phyloP scores from a whole-genome alignment of 2,888 invertebrate species.

The Piscicola geometra region DNA sequence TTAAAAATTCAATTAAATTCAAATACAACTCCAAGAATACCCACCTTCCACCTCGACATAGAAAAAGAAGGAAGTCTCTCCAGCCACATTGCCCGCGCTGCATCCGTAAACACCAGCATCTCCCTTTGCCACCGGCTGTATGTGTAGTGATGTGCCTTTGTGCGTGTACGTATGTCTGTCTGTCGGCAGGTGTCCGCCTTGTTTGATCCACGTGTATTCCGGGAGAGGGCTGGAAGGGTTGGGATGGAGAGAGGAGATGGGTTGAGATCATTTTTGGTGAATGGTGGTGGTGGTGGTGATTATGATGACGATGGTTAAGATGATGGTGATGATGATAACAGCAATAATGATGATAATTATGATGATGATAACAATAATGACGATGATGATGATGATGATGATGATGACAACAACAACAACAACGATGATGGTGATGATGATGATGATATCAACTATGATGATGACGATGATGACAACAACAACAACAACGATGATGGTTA shows the following conservation, averaged over 20 bases:
- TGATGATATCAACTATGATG: no score
- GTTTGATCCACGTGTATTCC: background rate
- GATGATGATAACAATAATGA: no score
- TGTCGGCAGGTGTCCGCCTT: background rate
- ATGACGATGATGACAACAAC: no score
- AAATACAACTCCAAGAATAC: background rate
- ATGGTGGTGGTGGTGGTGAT: no score
- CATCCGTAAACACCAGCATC: conserved; percentile 37
- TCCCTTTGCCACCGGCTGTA: conserved; percentile 23
- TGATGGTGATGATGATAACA: no score
- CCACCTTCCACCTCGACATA: conserved; percentile 31
- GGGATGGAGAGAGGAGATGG: no score
- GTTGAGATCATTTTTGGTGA: no score
- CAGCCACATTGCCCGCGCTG: conserved; percentile 7
- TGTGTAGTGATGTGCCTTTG: conserved; percentile 23
- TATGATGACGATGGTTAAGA: no score
- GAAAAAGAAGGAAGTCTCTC: background rate
- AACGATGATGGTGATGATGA: no score
- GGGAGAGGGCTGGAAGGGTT: conserved; percentile 2
- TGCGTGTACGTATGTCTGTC: background rate
- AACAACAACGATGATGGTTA: background rate
- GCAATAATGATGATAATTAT: no score
- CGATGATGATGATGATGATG: no score
- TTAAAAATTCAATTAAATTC: background rate
- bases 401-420: no score